A percentile compares a stretch with the other conserved stretches of the same genome.
These are phyloP conservation scores for Cotesia congregata DNA, from an alignment of 2,888 invertebrate genomes.

Conservation along the genomic window DNA sequence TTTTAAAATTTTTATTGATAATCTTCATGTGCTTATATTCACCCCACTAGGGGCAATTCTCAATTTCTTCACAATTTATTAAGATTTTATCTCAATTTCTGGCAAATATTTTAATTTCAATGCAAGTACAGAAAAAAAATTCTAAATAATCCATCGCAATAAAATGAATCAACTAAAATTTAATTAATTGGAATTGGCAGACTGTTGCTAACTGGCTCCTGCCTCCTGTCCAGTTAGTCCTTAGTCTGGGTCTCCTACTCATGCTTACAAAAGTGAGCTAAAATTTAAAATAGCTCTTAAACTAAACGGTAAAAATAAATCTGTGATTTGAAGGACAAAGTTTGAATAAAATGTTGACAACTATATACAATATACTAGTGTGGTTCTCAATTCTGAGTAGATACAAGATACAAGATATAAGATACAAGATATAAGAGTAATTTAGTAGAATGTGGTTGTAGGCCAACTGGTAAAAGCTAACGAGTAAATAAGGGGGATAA, in stretches of 20 bases:
- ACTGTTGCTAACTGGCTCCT: slow-evolving; percentile 29
- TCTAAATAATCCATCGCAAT: too few relatives aligned
- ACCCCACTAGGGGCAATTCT: too few relatives aligned
- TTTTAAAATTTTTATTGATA: too few relatives aligned
- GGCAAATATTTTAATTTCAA: too few relatives aligned
- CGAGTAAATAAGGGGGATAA: slow-evolving; percentile 49
- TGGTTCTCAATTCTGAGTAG: background rate
- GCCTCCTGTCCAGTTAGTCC: background rate
- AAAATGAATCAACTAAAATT: background rate
- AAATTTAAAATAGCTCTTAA: slow-evolving; percentile 47
- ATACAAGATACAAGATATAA: too few relatives aligned
- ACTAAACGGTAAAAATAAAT: slow-evolving; percentile 37
- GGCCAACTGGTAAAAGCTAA: slow-evolving; percentile 44
- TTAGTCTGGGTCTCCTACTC: background rate
- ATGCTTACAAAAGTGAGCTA: background rate
- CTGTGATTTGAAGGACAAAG: slow-evolving; percentile 59
- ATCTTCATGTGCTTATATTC: too few relatives aligned
- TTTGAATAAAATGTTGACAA: slow-evolving; percentile 41
- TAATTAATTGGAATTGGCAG: slow-evolving; percentile 10
- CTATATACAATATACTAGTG: background rate
- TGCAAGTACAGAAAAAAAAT: too few relatives aligned
- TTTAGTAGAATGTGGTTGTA: background rate
- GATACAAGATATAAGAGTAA: background rate
- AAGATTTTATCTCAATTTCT: too few relatives aligned
- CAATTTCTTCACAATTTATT: too few relatives aligned